Conservation (phyloP, 2,113 vertebrate genomes). For the Ornithorhynchus anatinus region DNA sequence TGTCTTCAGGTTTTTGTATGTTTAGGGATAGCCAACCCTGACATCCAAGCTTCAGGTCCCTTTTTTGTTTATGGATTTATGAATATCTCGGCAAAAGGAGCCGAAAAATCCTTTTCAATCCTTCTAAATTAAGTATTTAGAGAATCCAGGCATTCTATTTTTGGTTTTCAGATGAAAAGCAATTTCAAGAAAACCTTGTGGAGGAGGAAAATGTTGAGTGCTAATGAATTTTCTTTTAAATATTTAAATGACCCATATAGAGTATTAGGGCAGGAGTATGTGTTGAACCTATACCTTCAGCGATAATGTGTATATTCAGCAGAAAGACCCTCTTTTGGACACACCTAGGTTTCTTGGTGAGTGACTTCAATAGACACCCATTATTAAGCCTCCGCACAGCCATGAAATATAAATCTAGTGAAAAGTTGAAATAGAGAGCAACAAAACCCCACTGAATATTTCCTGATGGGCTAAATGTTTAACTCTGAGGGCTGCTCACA, state of each 20-base stretch:
- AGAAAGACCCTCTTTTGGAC: background rate
- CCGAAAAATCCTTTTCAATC: background rate
- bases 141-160: background rate
- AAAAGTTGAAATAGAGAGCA: background rate
- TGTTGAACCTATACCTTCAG: background rate
- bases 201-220: background rate
- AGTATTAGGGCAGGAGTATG: rapidly evolving
- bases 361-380: background rate
- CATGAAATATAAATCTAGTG: background rate
- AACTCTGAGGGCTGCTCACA: too few species aligned
- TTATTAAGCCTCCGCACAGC: background rate
- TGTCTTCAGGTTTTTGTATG: too few species aligned
- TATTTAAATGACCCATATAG: background rate
- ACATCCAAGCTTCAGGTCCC: too few species aligned
- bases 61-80: too few species aligned
- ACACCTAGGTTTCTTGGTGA: background rate
- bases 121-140: background rate
- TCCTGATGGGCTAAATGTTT: too few species aligned
- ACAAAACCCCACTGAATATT: background rate
- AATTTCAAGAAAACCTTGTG: background rate
- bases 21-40: too few species aligned
- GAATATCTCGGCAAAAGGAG: background rate
- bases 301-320: background rate
- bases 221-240: background rate
- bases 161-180: background rate